phyloP scores from a whole-genome alignment of 2,797 vertebrate genomes.

The Hirundo rustica region DNA sequence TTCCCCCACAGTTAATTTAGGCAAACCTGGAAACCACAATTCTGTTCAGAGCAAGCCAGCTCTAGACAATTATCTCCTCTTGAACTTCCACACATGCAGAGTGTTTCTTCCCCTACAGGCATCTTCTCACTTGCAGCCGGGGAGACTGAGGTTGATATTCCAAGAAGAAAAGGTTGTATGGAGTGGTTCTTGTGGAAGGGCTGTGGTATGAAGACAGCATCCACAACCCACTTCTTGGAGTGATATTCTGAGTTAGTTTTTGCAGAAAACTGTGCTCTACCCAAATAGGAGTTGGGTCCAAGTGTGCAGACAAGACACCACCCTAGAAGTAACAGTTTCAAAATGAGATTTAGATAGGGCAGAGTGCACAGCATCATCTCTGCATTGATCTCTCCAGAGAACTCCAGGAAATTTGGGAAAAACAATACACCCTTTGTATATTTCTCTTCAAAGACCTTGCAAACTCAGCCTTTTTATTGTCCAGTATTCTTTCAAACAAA shows the following conservation, averaged over 20 bases:
- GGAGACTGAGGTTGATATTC: not conserved
- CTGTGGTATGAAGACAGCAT: not conserved
- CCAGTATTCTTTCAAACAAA: not conserved
- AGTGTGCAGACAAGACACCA: not conserved
- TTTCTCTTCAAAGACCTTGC: not conserved
- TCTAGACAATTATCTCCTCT: not conserved
- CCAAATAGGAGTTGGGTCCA: not conserved
- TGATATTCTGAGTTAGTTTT: not conserved
- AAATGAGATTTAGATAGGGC: not conserved
- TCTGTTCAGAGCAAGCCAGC: not conserved
- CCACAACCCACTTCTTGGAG: not conserved
- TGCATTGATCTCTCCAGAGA: not conserved
- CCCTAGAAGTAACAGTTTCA: not conserved
- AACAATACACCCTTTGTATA: not conserved
- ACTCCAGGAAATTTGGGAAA: not conserved
- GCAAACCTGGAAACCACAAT: not conserved
- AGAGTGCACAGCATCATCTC: not conserved
- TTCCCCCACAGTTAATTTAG: not conserved
- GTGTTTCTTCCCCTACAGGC: not conserved
- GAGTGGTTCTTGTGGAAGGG: not conserved
- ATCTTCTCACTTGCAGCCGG: not conserved
- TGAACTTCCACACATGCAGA: not conserved
- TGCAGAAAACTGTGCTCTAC: not conserved
- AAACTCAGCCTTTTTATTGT: not conserved
- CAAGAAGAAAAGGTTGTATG: not conserved